Evolutionary conservation across 2,113 vertebrate species (phyloP), one percentile per base, ranked within the genome.

Genomic region (Gallinago paraguaiae): DNA sequence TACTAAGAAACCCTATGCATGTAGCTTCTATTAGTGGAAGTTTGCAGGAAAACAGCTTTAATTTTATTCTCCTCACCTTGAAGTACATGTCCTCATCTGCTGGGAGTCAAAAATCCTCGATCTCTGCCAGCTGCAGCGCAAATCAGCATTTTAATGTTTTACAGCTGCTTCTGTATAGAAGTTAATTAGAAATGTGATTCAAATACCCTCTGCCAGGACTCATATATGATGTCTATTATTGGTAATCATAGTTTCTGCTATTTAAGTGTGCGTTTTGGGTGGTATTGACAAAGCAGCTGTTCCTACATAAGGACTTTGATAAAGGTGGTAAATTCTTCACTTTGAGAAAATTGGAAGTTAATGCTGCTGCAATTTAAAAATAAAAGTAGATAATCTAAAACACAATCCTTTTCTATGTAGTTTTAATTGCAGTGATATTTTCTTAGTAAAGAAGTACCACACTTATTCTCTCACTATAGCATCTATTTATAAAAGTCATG

Each of bases 71-170:
- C 14, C 70, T 96, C 89, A 93, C 96, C 95, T 96, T 93, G 92
- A 96, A 90, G 89, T 89, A 37, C 46, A 17, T 57, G 68, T 92
- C 82, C 78, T 97, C 83, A 35, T 91, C 74, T 92, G 69, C 79
- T 60, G 71, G 72, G 70, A 96, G 61, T 89, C 70, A 94, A 51
- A 93, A 90, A 82, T 70, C 67, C 67, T 45, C 85, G 78, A 37
- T 96, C 91, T 50, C 80, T 91, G 92, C 86, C 96, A 97, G 89
- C 94, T 93, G 92, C 95, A 91, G 78, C 77, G 53, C 82, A 93
- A 92, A 96, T 91, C 94, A 96, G 77, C 88, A 79, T 93, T 96
- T 96, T 95, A 95, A 96, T 96, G 75, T 87, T 93, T 95, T 96
- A 87, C 94, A 96, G 91, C 91, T 95, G 95, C 93, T 96, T 95